Evolutionary conservation across 2,888 invertebrate genomes (phyloP).

Genomic region (Muschampia plurimacula): DNA sequence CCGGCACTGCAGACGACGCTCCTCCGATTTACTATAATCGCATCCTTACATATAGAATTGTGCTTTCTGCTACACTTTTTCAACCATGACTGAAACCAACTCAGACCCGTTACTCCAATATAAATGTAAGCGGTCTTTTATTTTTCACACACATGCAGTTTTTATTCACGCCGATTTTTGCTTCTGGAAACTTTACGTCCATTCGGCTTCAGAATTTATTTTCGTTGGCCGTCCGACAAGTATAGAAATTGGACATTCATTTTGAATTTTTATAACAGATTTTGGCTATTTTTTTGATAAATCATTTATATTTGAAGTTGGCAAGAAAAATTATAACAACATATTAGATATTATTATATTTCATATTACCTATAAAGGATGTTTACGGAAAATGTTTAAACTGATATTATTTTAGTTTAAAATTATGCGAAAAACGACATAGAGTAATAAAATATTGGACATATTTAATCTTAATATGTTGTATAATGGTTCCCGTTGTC

Average conservation of each 20-base stretch:
- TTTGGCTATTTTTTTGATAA: neutral
- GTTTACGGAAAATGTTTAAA: too few species aligned
- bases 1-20: too few species aligned
- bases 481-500: too few species aligned
- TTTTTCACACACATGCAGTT: conserved; percentile 7
- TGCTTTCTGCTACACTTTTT: conserved; percentile 2
- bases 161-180: conserved; percentile 5
- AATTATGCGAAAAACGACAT: too few species aligned
- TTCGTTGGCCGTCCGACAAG: neutral
- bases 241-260: neutral
- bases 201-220: neutral
- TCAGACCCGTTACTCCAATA: conserved; percentile 1
- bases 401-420: too few species aligned
- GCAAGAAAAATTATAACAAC: too few species aligned
- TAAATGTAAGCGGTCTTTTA: conserved; percentile 7
- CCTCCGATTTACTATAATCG: neutral
- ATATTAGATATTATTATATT: too few species aligned
- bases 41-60: neutral
- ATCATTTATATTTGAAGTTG: too few species aligned
- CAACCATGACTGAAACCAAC: conserved; percentile 7
- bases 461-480: too few species aligned
- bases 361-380: too few species aligned
- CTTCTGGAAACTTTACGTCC: conserved; percentile 1
- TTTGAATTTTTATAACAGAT: neutral
- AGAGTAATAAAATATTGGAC: too few species aligned